A percentile compares a stretch with the other conserved stretches of the same genome.
Evolutionary conservation across 2,888 invertebrate species (phyloP).

Genomic region (Cosmia pyralina): DNA sequence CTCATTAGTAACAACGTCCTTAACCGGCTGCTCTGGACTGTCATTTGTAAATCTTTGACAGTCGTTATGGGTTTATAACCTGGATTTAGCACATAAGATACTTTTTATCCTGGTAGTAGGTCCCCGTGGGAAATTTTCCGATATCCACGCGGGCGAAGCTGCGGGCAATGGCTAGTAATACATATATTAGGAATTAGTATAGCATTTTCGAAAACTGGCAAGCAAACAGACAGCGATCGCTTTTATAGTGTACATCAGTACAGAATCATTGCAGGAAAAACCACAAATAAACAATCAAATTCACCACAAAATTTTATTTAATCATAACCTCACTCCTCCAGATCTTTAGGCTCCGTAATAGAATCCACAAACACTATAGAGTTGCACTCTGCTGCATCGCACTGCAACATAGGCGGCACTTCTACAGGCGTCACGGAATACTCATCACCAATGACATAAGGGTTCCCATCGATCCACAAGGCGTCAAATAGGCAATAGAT

Average conservation of each 20-base stretch:
- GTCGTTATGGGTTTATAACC: too few relatives aligned
- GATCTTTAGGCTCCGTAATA: conserved; percentile 85
- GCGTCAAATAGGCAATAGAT: conserved; percentile 87
- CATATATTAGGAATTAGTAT: too few relatives aligned
- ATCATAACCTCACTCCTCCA: conserved; percentile 75
- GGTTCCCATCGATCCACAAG: conserved; percentile 87
- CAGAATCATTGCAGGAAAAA: conserved; percentile 14
- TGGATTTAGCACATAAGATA: too few relatives aligned
- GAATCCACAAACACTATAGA: conserved; percentile 86
- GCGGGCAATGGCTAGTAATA: too few relatives aligned
- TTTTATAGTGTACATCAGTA: not conserved
- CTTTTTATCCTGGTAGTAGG: too few relatives aligned
- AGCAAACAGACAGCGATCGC: not conserved
- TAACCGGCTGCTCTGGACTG: too few relatives aligned
- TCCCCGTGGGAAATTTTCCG: too few relatives aligned
- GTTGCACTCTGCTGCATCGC: conserved; percentile 86
- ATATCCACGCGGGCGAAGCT: too few relatives aligned
- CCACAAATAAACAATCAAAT: conserved; percentile 19
- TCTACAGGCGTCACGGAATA: conserved; percentile 87
- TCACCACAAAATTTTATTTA: conserved; percentile 51
- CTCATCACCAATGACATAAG: conserved; percentile 87
- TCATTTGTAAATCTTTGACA: too few relatives aligned
- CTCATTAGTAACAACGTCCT: too few relatives aligned
- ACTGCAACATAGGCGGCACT: conserved; percentile 85
- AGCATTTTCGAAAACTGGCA: not conserved